Evolutionary conservation across 2,888 invertebrate genomes (phyloP).

Genomic region (Hypomecis punctinalis): DNA sequence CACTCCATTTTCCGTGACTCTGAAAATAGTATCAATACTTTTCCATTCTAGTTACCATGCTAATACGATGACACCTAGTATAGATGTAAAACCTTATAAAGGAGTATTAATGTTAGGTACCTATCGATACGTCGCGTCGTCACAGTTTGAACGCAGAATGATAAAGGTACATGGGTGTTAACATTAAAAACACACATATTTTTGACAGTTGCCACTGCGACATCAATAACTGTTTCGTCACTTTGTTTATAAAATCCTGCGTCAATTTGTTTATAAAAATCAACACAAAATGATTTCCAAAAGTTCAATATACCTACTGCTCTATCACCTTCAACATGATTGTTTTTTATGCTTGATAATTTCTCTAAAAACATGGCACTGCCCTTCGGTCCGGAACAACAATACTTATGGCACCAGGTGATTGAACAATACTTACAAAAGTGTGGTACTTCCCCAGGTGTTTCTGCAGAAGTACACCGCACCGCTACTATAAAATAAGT

Average conservation of each 20-base stretch:
- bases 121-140: background rate
- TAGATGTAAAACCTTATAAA: background rate
- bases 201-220: background rate
- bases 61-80: conserved; percentile 1
- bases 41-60: conserved; percentile 17
- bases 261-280: too few relatives aligned
- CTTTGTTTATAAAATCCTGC: too few relatives aligned
- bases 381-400: too few relatives aligned
- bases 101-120: background rate
- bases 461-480: background rate
- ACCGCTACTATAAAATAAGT: background rate
- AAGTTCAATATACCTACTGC: too few relatives aligned
- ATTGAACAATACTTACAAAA: too few relatives aligned
- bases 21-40: conserved; percentile 55
- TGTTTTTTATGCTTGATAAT: too few relatives aligned
- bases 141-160: background rate
- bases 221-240: background rate
- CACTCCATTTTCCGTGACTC: conserved; percentile 52
- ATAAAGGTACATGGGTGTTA: background rate
- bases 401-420: too few relatives aligned
- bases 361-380: too few relatives aligned
- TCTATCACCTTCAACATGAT: too few relatives aligned
- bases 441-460: too few relatives aligned
- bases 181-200: background rate
- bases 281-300: too few relatives aligned